Percentiles rank a stretch among this genome's conserved stretches.
Evolutionary conservation across 2,113 vertebrate genomes (phyloP).

Genomic region (Urocynchramus pylzowi): DNA sequence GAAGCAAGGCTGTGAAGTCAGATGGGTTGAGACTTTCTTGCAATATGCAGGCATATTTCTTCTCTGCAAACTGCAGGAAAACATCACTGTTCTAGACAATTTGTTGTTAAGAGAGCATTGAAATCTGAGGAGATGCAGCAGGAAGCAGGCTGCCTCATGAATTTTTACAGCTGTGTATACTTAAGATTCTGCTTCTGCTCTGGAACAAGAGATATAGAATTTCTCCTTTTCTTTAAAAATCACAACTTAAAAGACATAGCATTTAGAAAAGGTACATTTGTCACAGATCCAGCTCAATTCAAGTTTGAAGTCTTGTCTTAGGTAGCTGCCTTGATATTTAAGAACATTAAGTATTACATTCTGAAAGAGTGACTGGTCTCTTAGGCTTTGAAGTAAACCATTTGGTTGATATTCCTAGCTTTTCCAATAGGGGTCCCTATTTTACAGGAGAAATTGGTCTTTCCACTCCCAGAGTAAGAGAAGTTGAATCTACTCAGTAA

Average conservation of each 20-base stretch:
- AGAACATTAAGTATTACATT: neutral
- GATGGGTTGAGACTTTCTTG: neutral
- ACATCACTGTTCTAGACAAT: neutral
- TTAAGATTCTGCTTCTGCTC: neutral
- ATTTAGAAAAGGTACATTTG: neutral
- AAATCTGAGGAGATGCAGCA: neutral
- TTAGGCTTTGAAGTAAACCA: neutral
- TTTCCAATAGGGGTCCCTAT: constrained; percentile 24
- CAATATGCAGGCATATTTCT: neutral
- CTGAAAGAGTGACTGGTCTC: neutral
- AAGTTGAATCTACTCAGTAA: neutral
- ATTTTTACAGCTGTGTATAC: neutral
- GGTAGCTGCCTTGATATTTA: neutral
- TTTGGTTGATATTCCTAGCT: neutral
- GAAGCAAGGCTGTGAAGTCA: neutral
- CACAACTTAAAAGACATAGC: neutral
- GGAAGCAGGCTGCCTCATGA: neutral
- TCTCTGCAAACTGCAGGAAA: neutral
- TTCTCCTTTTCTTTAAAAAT: neutral
- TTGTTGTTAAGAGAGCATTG: neutral
- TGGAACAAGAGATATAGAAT: neutral
- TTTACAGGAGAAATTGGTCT: neutral
- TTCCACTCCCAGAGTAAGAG: neutral
- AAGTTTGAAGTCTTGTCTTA: neutral
- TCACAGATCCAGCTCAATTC: neutral